Percentiles rank a stretch among this genome's conserved stretches.
phyloP scores from a whole-genome alignment of 1,140 invertebrate genomes.

The silkworm (Bombyx mori) region DNA sequence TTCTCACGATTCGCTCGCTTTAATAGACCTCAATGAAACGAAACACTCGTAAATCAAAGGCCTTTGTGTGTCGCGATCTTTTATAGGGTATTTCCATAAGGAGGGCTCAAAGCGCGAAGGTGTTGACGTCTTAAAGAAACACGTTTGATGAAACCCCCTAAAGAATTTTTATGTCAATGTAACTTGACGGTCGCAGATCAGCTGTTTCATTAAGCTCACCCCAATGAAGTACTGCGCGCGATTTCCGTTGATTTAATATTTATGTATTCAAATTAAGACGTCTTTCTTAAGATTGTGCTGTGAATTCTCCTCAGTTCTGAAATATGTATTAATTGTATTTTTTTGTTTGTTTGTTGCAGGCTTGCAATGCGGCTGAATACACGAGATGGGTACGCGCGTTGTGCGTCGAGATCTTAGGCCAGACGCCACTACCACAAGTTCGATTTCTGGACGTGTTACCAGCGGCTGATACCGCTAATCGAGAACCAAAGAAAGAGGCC shows the following conservation, averaged over 20 bases:
- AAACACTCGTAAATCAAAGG: slow-evolving; percentile 62
- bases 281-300: not conserved
- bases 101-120: slow-evolving; percentile 64
- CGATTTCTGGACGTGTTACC: slow-evolving; percentile 57
- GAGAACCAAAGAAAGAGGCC: slow-evolving; percentile 48
- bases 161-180: not conserved
- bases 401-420: slow-evolving; percentile 61
- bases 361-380: slow-evolving; percentile 64
- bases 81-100: slow-evolving; percentile 57
- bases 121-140: slow-evolving; percentile 61
- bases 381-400: slow-evolving; percentile 60
- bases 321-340: slow-evolving; percentile 11
- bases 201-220: slow-evolving; percentile 19
- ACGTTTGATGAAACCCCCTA: slow-evolving; percentile 40
- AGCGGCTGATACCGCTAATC: slow-evolving; percentile 47
- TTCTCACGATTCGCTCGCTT: slow-evolving; percentile 59
- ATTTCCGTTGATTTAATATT: slow-evolving; percentile 6
- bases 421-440: slow-evolving; percentile 60
- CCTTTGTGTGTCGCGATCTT: slow-evolving; percentile 52
- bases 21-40: slow-evolving; percentile 57
- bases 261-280: slow-evolving; percentile 4
- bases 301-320: slow-evolving; percentile 3
- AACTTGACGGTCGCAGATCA: slow-evolving; percentile 11
- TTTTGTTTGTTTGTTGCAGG: slow-evolving; percentile 44
- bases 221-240: slow-evolving; percentile 3